phyloP scores from a whole-genome alignment of 2,113 vertebrate genomes.

The Toxotes chatareus region DNA sequence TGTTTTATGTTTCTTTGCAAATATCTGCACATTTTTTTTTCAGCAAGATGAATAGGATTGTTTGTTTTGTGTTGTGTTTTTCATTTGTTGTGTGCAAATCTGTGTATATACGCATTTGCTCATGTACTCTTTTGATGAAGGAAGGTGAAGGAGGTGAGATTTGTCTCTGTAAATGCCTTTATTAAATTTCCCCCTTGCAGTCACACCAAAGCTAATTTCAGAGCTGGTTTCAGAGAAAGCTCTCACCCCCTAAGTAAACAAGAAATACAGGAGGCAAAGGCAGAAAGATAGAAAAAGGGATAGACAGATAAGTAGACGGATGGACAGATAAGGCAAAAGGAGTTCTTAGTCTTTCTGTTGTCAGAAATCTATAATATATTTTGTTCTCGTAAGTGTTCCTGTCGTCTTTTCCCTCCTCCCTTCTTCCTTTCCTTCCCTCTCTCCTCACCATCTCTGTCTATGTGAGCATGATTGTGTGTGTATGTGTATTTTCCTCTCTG shows the following conservation, averaged over 20 bases:
- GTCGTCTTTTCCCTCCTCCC: constrained; percentile 41
- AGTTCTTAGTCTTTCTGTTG: constrained; percentile 26
- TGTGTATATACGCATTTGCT: not conserved
- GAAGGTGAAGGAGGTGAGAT: constrained; percentile 22
- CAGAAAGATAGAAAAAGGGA: not conserved
- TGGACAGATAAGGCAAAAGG: constrained; percentile 12
- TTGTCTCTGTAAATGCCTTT: constrained; percentile 44
- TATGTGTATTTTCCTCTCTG: constrained; percentile 61
- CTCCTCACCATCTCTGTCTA: constrained; percentile 68
- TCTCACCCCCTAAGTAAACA: constrained; percentile 29
- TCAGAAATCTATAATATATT: constrained; percentile 19
- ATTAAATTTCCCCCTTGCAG: not conserved
- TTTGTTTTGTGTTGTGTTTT: not conserved
- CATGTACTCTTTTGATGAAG: constrained; percentile 5
- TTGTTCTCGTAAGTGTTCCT: constrained; percentile 33
- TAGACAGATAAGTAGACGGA: constrained; percentile 7
- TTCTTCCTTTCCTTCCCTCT: constrained; percentile 43
- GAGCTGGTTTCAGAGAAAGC: constrained; percentile 32
- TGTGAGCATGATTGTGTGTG: constrained; percentile 37
- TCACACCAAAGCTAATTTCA: constrained; percentile 29
- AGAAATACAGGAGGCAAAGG: constrained; percentile 11
- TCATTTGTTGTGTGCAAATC: not conserved
- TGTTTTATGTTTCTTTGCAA: constrained; percentile 12
- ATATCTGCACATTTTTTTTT: not conserved
- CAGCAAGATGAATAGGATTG: not conserved